A percentile compares a stretch with the other conserved stretches of the same genome.
These are phyloP conservation scores for Conops quadrifasciatus DNA, from an alignment of 2,888 invertebrate species.

Conservation along the genomic window DNA sequence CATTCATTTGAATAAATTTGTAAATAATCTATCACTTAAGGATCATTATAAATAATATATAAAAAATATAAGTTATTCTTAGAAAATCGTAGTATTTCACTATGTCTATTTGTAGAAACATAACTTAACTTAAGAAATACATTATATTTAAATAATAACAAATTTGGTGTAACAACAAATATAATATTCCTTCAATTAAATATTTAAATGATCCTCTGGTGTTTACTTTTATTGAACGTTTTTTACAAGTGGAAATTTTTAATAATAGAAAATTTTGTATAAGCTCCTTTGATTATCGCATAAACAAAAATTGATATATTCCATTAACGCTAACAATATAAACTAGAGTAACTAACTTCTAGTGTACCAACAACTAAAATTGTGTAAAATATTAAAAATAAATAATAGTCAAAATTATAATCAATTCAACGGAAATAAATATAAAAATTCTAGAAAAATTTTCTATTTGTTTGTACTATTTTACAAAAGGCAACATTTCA, in stretches of 20 bases:
- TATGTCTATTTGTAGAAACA: neutral
- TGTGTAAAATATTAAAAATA: conserved; percentile 19
- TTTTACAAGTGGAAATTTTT: conserved; percentile 24
- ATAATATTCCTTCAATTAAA: neutral
- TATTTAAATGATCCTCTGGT: neutral
- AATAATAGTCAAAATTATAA: neutral
- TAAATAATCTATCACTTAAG: neutral
- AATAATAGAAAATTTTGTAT: conserved; percentile 26
- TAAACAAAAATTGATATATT: neutral
- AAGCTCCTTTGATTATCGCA: conserved; percentile 16
- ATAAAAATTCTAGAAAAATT: neutral
- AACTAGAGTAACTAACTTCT: neutral
- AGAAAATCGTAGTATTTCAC: neutral
- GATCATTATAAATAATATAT: neutral
- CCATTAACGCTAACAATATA: neutral
- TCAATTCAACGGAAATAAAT: conserved; percentile 24
- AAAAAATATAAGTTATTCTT: neutral
- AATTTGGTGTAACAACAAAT: neutral
- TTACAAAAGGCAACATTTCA: no score
- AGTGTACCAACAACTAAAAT: neutral
- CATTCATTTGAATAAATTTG: neutral
- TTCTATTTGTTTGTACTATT: no score
- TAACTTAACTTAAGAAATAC: no score
- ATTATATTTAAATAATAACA: neutral
- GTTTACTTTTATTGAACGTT: conserved; percentile 28